Percentiles rank a stretch among this genome's conserved stretches.
Conservation (phyloP, 2,888 invertebrate species). For the Glyphotaelius pellucidus region DNA sequence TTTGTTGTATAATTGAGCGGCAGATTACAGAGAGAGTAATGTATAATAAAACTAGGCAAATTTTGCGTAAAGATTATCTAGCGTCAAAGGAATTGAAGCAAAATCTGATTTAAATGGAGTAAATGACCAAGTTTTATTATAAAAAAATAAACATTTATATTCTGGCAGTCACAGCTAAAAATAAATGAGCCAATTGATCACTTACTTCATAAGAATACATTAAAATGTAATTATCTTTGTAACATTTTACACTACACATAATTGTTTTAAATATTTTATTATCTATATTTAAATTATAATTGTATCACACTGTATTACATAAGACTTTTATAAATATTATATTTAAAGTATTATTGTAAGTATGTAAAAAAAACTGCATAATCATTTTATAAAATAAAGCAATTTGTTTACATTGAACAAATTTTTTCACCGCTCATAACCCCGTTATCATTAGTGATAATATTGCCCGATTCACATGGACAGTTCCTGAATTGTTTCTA, state of each 20-base stretch:
- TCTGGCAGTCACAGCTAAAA: background rate
- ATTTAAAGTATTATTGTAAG: conserved; percentile 16
- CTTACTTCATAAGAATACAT: background rate
- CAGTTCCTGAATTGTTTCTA: background rate
- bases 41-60: no score
- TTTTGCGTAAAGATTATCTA: no score
- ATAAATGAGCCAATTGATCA: background rate
- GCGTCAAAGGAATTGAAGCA: background rate
- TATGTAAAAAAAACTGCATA: conserved; percentile 7
- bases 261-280: background rate
- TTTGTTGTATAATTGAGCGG: no score
- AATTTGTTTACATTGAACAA: background rate
- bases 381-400: conserved; percentile 2
- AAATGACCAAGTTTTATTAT: background rate
- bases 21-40: no score
- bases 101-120: background rate
- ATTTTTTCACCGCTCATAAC: background rate
- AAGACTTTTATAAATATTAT: conserved; percentile 16
- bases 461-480: background rate
- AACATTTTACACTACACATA: background rate
- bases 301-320: background rate
- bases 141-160: background rate
- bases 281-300: background rate
- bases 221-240: background rate
- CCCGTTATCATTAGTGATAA: background rate